These are phyloP conservation scores for Eurois occulta DNA, from an alignment of 2,888 invertebrate species.

Conservation along the genomic window DNA sequence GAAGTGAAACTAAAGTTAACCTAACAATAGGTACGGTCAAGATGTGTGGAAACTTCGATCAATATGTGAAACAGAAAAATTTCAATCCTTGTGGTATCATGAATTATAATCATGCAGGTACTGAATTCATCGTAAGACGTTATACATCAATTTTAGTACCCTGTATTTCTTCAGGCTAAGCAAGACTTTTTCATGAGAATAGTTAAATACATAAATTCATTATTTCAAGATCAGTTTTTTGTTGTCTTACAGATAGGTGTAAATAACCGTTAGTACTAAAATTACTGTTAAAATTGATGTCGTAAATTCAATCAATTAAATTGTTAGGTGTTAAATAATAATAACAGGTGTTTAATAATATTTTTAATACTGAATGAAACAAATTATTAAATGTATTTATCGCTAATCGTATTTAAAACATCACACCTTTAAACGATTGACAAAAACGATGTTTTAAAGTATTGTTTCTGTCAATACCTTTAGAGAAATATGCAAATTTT, in stretches of 20 bases:
- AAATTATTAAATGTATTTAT: neutral
- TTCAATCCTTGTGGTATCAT: neutral
- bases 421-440: no score
- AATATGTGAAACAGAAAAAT: neutral
- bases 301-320: neutral
- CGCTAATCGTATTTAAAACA: neutral
- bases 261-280: neutral
- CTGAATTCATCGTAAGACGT: neutral
- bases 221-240: neutral
- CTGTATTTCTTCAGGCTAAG: neutral
- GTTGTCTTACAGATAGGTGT: neutral
- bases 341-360: no score
- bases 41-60: neutral
- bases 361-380: neutral
- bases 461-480: no score
- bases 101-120: neutral
- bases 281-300: neutral
- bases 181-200: neutral
- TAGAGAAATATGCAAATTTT: neutral
- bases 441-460: neutral
- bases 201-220: neutral
- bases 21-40: neutral
- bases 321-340: neutral
- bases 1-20: neutral
- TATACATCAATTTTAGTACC: neutral